phyloP scores from a whole-genome alignment of 1,140 invertebrate species.

The Ostrea denselamellosa region DNA sequence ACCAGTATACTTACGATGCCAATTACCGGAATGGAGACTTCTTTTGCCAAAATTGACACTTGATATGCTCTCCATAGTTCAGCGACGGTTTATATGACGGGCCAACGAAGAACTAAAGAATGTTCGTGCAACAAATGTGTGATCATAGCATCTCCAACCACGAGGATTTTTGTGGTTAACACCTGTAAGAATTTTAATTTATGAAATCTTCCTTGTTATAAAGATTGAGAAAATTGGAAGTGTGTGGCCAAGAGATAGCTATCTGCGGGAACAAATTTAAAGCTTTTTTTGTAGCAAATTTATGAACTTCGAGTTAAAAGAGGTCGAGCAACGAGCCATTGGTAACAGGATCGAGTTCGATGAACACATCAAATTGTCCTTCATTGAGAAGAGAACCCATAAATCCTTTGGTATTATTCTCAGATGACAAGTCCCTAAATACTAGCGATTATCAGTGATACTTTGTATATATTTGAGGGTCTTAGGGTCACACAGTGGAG shows the following conservation, averaged over 20 bases:
- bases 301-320: background rate
- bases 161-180: slow-evolving; percentile 30
- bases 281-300: slow-evolving; percentile 28
- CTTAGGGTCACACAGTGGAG: background rate
- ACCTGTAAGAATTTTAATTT: slow-evolving; percentile 23
- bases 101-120: background rate
- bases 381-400: slow-evolving; percentile 12
- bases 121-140: background rate
- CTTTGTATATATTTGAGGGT: slow-evolving; percentile 21
- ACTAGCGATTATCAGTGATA: slow-evolving; percentile 30
- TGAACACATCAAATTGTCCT: background rate
- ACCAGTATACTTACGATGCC: slow-evolving; percentile 9
- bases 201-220: slow-evolving; percentile 30
- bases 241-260: slow-evolving; percentile 19
- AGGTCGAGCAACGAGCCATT: slow-evolving; percentile 1
- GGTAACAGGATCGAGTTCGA: slow-evolving; percentile 5
- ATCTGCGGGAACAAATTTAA: slow-evolving; percentile 20
- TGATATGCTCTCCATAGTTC: background rate
- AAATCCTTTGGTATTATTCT: background rate
- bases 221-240: slow-evolving; percentile 28
- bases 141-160: slow-evolving; percentile 21
- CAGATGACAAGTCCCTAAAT: slow-evolving; percentile 32
- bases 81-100: background rate
- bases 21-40: background rate
- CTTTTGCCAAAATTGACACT: slow-evolving; percentile 11